These are phyloP conservation scores for Phenganax stokvisi DNA, from an alignment of 92 coral and sea anemone genomes.

Conservation along the genomic window DNA sequence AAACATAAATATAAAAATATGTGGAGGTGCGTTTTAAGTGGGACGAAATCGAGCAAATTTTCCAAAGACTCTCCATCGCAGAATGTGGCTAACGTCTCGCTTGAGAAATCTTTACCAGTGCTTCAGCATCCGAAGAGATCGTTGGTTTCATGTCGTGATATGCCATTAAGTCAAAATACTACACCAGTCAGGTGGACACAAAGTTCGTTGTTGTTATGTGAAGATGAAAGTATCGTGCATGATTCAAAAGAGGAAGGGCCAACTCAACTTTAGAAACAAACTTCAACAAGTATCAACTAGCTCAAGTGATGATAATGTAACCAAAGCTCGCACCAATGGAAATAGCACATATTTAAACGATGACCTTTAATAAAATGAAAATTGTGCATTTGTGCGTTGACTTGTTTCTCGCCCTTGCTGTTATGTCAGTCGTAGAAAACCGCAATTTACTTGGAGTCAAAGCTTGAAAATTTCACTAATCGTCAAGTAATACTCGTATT, in stretches of 20 bases:
- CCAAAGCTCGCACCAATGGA: background rate
- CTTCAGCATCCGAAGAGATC: background rate
- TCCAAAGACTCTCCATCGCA: background rate
- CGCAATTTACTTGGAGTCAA: background rate
- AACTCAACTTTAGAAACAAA: slow-evolving; percentile 18
- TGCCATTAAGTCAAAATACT: background rate
- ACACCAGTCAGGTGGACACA: background rate
- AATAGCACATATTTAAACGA: background rate
- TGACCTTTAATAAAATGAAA: background rate
- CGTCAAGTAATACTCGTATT: too few relatives aligned
- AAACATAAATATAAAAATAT: slow-evolving; percentile 4
- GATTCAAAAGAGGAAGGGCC: background rate
- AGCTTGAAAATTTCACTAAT: background rate
- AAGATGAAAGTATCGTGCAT: slow-evolving; percentile 17
- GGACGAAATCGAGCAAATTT: background rate
- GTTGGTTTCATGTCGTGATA: background rate
- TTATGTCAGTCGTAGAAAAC: background rate
- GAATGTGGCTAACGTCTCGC: background rate
- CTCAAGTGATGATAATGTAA: slow-evolving; percentile 6
- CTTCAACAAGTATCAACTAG: slow-evolving; percentile 21
- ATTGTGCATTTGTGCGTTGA: background rate
- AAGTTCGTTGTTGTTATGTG: background rate
- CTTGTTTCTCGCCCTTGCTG: slow-evolving; percentile 24
- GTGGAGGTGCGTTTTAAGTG: slow-evolving; percentile 3
- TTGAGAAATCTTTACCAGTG: background rate